Evolutionary conservation across 2,113 vertebrate species (phyloP), one percentile per base, ranked within the genome.

Genomic region (Globicephala melas): DNA sequence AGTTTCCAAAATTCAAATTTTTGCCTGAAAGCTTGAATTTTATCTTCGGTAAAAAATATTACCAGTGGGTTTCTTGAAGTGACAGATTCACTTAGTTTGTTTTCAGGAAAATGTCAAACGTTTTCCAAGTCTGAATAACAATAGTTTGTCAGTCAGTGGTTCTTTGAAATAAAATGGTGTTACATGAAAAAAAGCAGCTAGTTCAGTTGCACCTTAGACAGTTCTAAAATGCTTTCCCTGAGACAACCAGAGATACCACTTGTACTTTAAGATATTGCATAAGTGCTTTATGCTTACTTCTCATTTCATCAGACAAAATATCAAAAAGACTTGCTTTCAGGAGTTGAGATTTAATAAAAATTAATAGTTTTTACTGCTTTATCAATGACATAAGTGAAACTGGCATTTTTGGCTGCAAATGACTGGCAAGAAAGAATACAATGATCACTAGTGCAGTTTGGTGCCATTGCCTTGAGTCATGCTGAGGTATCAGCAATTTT

Each of bases 81-180:
- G 90, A 93, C 33, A 88, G 36, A 82, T 88, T 90, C 36, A 67
- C 23, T 83, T 96, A 50, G 81, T 80, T 93, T 90, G 67, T 86
- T 96, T 93, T 70, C 36, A 87, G 83, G 77, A 93, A 95, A 93
- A 77, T 74, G 18, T 63, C 53, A 53, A 53, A 53, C 15, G 53
- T 53, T 53, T 53, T 17, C 53, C 53, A 53, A 53, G 53, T 79
- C 28, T 88, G 58, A 79, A 83, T 86, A 79, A 41, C 8, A 80
- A 44, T 60, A 36, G 20, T 88, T 74, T 84, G 63, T 67, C 83
- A 80, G 63, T 67, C 83, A 92, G 28, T n/a, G 23, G 3, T 80
- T 93, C 91, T 91, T 55, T 74, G 41, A 93, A 95, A 74, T 62
- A 77, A 95, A 95, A 82, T 87, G 60, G 25, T 87, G 11, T 28